Percentiles rank a stretch among this genome's conserved stretches.
These are phyloP conservation scores for Druon quercuslanigerum DNA, from an alignment of 1,140 invertebrate genomes.

Conservation along the genomic window DNA sequence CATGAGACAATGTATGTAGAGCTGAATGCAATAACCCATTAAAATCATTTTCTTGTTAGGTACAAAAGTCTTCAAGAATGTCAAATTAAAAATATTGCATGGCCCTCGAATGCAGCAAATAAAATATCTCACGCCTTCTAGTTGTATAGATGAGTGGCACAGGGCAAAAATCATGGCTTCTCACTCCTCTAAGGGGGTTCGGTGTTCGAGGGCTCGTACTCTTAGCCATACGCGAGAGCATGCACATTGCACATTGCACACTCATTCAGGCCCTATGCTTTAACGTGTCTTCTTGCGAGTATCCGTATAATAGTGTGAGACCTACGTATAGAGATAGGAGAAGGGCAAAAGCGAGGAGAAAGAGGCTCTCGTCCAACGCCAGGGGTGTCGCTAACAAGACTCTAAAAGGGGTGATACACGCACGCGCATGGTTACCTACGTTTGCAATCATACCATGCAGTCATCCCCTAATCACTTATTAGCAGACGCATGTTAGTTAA, in stretches of 20 bases:
- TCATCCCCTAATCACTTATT: constrained; percentile 72
- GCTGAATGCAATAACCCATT: too few relatives aligned
- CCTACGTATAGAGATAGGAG: neutral
- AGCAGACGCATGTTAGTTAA: constrained; percentile 66
- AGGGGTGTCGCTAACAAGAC: constrained; percentile 76
- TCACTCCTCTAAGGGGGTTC: neutral
- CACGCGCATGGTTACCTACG: constrained; percentile 53
- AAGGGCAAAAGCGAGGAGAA: constrained; percentile 55
- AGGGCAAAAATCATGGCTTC: constrained; percentile 22
- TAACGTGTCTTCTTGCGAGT: constrained; percentile 22
- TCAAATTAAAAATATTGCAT: constrained; percentile 19
- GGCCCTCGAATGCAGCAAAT: constrained; percentile 11
- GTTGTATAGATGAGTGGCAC: constrained; percentile 3
- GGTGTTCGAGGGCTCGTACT: constrained; percentile 14
- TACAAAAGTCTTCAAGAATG: too few relatives aligned
- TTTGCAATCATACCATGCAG: constrained; percentile 57
- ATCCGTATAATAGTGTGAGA: neutral
- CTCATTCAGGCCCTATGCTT: constrained; percentile 1
- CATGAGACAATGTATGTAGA: too few relatives aligned
- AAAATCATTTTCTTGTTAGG: too few relatives aligned
- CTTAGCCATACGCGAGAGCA: too few relatives aligned
- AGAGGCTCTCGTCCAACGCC: constrained; percentile 72
- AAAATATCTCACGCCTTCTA: constrained; percentile 20
- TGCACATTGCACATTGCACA: neutral
- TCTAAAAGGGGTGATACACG: constrained; percentile 51